A percentile compares a stretch with the other conserved stretches of the same genome.
phyloP scores from a whole-genome alignment of 2,888 invertebrate genomes.

The Sminthurides aquaticus region DNA sequence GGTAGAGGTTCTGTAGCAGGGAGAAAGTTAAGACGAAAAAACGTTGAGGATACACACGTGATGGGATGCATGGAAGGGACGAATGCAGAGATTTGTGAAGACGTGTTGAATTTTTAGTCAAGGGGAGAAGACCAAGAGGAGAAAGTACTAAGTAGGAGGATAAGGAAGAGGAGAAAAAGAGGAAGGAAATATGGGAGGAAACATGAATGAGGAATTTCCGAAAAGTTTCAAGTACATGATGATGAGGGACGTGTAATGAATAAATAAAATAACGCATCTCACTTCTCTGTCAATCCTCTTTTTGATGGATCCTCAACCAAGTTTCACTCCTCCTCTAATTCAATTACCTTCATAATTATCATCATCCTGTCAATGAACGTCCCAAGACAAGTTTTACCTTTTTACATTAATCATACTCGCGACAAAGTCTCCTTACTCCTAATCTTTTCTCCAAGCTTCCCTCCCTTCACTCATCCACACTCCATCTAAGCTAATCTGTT shows the following conservation, averaged over 20 bases:
- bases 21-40: too few species aligned
- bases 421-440: too few species aligned
- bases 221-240: not conserved
- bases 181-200: not conserved
- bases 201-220: not conserved
- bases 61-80: not conserved
- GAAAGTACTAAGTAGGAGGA: not conserved
- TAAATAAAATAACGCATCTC: constrained; percentile 13
- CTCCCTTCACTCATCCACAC: too few species aligned
- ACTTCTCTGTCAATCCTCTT: constrained; percentile 20
- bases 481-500: too few species aligned
- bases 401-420: not conserved
- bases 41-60: not conserved
- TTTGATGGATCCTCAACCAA: constrained; percentile 13
- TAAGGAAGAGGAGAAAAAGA: not conserved
- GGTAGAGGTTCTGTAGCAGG: too few species aligned
- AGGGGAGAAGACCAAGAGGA: not conserved
- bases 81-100: not conserved
- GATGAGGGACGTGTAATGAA: constrained; percentile 19
- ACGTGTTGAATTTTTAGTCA: not conserved
- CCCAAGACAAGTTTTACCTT: not conserved
- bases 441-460: too few species aligned
- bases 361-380: not conserved
- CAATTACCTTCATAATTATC: not conserved
- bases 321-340: not conserved